Base-by-base conservation (phyloP, 2,113 vertebrate genomes). In the Zosterops borbonicus region DNA sequence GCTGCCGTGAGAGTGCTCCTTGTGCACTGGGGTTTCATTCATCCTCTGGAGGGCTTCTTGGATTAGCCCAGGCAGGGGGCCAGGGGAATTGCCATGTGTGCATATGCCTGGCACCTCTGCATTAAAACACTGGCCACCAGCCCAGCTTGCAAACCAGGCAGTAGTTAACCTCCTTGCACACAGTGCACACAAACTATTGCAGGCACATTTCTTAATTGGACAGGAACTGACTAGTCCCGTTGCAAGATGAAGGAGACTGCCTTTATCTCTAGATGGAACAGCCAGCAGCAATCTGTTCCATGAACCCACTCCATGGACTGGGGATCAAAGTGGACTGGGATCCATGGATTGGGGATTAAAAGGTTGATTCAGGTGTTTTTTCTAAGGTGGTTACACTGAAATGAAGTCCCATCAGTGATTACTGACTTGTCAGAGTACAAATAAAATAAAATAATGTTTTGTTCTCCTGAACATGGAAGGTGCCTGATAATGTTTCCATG, bases 121-220 rank as follows among this genome's bases (percentile, higher is more conserved):
- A 76, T 42, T 56, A 37, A 49, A 79, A 46, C 41, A 0, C 67
- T 96, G 95, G 82, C 90, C 49, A 17, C 19, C 49, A 65, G 88
- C 88, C 92, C 59, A 60, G 12, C 83, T 50, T 23, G 22, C 73
- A 46, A 31, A 19, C 33, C 42, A 22, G 50, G 29, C 55, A 11
- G 56, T 35, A 78, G 79, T 69, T 88, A 53, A 46, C 56, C 29
- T 59, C 44, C 75, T 79, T 90, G 70, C 95, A 88, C 88, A 47
- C 47, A 33, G 58, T 18, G 62, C 41, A 7, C 67, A 37, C 88
- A 84, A 91, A 81, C 62, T 86, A 55, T 88, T 80, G 49, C 28
- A 74, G 79, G 24, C 59, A 77, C 35, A 22, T 94, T 86, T 83
- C 58, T 39, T 92, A 83, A 83, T 80, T 62, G 47, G 42, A 25